Evolutionary conservation across 2,888 invertebrate species (phyloP).

Genomic region (Bembecia ichneumoniformis): DNA sequence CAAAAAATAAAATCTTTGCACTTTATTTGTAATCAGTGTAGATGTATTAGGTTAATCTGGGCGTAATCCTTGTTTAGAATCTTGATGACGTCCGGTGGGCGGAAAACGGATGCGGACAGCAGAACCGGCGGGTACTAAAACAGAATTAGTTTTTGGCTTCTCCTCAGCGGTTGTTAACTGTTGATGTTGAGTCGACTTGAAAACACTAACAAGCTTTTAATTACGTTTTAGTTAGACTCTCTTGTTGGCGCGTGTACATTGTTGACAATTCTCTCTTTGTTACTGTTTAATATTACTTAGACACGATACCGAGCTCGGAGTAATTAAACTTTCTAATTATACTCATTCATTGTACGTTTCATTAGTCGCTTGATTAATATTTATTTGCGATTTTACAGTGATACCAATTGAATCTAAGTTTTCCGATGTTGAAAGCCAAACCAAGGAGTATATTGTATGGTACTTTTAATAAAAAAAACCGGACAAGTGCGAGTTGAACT

Average conservation of each 20-base stretch:
- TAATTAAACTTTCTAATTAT: neutral
- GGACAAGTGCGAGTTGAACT: too few species aligned
- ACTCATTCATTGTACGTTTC: too few species aligned
- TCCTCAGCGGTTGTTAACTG: constrained; percentile 38
- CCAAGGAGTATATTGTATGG: too few species aligned
- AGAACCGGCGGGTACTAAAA: neutral
- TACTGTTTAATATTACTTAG: constrained; percentile 1
- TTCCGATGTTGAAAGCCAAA: too few species aligned
- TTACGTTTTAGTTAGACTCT: constrained; percentile 40
- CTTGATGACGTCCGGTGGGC: constrained; percentile 25
- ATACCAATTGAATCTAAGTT: too few species aligned
- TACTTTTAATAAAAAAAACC: too few species aligned
- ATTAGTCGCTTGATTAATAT: too few species aligned
- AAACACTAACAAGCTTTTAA: constrained; percentile 53
- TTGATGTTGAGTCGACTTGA: constrained; percentile 38
- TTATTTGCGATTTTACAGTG: too few species aligned
- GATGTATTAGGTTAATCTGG: constrained; percentile 18
- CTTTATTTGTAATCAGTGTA: too few species aligned
- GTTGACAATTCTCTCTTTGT: constrained; percentile 19
- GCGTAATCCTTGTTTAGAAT: constrained; percentile 31
- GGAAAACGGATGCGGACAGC: neutral
- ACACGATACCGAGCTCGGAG: neutral
- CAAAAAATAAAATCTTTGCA: too few species aligned
- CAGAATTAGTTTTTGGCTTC: constrained; percentile 55
- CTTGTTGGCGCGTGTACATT: constrained; percentile 18